Percentiles rank a stretch among this genome's conserved stretches.
Conservation (phyloP, 2,113 vertebrate genomes). For the Passer montanus region DNA sequence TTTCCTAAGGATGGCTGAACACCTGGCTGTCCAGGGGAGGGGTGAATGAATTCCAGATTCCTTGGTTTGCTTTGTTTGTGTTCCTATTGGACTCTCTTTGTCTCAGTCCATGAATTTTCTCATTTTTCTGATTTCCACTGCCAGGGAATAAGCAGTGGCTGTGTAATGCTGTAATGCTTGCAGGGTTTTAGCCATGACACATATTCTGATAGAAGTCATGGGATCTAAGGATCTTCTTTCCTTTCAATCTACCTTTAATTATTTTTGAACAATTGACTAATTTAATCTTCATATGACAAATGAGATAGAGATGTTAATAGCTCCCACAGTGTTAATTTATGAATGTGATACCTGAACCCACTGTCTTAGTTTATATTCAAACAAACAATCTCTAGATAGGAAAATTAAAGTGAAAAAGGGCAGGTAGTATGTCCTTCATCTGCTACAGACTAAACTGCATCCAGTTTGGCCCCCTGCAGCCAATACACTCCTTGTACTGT, state of each 20-base stretch:
- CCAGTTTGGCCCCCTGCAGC: background rate
- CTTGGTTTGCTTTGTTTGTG: background rate
- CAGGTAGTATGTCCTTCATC: background rate
- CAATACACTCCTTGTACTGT: background rate
- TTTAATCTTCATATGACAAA: background rate
- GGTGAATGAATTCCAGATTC: background rate
- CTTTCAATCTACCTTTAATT: background rate
- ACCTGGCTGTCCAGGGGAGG: background rate
- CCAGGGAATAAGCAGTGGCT: background rate
- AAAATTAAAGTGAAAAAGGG: background rate
- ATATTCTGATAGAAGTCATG: background rate
- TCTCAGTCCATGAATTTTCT: background rate
- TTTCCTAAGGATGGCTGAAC: background rate
- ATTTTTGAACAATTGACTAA: background rate
- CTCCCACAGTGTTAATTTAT: background rate
- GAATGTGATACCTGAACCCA: background rate
- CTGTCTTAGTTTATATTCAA: background rate
- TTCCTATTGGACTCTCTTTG: background rate
- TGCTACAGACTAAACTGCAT: background rate
- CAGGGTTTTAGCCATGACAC: background rate
- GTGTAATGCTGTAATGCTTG: background rate
- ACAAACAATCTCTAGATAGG: background rate
- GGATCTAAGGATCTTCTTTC: background rate
- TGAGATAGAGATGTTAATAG: background rate
- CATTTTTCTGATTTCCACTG: background rate